phyloP scores from a whole-genome alignment of 2,888 invertebrate species.

The Ophioninae sp. region DNA sequence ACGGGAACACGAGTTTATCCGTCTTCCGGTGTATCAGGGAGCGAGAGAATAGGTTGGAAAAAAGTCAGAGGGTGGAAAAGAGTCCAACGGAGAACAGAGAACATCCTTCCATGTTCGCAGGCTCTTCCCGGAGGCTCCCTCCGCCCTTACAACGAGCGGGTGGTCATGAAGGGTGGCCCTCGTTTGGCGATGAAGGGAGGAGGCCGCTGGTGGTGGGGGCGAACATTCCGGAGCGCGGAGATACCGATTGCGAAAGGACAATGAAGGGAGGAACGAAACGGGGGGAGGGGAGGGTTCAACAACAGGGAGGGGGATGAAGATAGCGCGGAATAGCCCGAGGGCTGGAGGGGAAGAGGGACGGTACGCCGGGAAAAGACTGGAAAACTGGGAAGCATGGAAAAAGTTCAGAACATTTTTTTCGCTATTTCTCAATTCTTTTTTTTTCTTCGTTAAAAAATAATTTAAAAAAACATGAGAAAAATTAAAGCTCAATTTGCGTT shows the following conservation, averaged over 20 bases:
- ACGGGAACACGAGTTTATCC: too few species aligned
- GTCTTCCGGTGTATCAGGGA: too few species aligned
- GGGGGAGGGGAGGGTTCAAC: background rate
- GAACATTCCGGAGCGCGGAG: too few species aligned
- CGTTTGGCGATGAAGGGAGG: too few species aligned
- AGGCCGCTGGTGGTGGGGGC: too few species aligned
- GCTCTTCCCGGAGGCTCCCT: constrained; percentile 25
- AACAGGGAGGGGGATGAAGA: background rate
- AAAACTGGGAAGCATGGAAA: background rate
- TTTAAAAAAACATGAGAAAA: too few species aligned
- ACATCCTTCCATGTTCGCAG: constrained; percentile 27
- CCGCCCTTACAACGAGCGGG: background rate
- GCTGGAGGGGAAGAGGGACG: constrained; percentile 25
- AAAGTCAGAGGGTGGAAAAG: background rate
- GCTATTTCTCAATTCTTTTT: background rate
- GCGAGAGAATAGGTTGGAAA: too few species aligned
- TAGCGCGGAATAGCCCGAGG: background rate
- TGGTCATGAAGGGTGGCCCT: too few species aligned
- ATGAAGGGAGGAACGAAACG: constrained; percentile 36
- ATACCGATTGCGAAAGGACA: constrained; percentile 25
- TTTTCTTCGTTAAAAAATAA: too few species aligned
- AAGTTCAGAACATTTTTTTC: constrained; percentile 36
- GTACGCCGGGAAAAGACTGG: constrained; percentile 30
- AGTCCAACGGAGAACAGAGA: constrained; percentile 3
- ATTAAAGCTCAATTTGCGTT: too few species aligned